These are phyloP conservation scores for Drosophila emarginata DNA, from an alignment of 2,888 invertebrate species.

Conservation along the genomic window DNA sequence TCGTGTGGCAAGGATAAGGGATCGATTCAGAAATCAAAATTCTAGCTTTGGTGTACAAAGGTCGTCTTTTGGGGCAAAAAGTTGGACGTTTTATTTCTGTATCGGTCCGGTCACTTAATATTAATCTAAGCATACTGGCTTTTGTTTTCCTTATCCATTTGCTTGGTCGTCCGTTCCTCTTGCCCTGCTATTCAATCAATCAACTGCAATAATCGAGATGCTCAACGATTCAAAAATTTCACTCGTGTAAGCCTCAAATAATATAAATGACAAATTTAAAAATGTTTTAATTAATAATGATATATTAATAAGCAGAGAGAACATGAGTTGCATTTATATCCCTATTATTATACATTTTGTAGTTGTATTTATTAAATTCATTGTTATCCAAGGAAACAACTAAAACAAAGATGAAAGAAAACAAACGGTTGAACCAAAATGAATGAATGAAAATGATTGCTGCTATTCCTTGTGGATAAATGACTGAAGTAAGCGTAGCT, in stretches of 20 bases:
- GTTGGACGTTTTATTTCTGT: neutral
- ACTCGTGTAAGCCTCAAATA: no score
- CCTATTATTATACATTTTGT: conserved; percentile 34
- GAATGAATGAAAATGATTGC: conserved; percentile 12
- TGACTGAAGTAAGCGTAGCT: conserved; percentile 86
- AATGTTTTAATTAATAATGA: neutral
- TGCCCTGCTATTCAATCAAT: neutral
- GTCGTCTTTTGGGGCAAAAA: neutral
- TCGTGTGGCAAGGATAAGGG: no score
- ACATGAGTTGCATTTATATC: neutral
- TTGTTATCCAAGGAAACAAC: conserved; percentile 62
- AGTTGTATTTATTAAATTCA: conserved; percentile 75
- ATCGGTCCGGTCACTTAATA: no score
- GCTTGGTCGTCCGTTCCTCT: no score
- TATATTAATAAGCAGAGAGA: neutral
- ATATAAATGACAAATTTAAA: neutral
- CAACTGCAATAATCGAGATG: neutral
- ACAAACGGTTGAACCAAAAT: conserved; percentile 25
- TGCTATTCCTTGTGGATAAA: conserved; percentile 86
- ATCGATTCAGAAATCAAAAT: neutral
- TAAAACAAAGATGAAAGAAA: conserved; percentile 33
- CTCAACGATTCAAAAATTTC: no score
- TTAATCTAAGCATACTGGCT: no score
- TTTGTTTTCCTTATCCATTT: no score
- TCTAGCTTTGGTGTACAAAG: no score